Percentiles rank a stretch among this genome's conserved stretches.
Conservation (phyloP, 2,113 vertebrate genomes). For the Semicossyphus pulcher region DNA sequence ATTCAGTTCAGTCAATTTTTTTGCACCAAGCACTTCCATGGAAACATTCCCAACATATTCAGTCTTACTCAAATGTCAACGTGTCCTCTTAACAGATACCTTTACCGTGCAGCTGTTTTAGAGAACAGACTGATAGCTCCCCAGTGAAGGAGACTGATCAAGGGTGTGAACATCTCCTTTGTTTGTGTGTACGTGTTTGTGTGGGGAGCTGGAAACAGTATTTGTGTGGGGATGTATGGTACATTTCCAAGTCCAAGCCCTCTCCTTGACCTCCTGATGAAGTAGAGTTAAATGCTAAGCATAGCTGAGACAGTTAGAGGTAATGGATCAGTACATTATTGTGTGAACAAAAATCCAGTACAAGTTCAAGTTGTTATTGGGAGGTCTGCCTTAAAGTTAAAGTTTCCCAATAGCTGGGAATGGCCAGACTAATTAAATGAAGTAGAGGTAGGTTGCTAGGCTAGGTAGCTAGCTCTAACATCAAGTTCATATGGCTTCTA, state of each 20-base stretch:
- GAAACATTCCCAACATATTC: conserved; percentile 52
- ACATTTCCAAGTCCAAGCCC: not conserved
- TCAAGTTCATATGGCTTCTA: too few relatives aligned
- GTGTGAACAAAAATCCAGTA: not conserved
- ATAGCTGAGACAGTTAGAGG: too few relatives aligned
- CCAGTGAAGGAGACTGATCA: conserved; percentile 29
- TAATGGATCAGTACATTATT: not conserved
- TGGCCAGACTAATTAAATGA: too few relatives aligned
- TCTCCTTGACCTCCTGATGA: not conserved
- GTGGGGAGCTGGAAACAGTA: not conserved
- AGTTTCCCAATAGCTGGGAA: not conserved
- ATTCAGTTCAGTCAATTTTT: conserved; percentile 1
- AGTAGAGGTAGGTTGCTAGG: too few relatives aligned
- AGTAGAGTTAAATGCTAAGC: not conserved
- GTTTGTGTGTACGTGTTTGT: conserved; percentile 21
- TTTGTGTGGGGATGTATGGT: conserved; percentile 35
- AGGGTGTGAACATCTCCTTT: conserved; percentile 29
- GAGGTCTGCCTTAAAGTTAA: not conserved
- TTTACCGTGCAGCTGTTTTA: conserved; percentile 67
- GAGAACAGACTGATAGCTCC: conserved; percentile 48
- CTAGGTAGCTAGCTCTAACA: too few relatives aligned
- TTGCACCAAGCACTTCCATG: conserved; percentile 26
- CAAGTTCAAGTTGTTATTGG: not conserved
- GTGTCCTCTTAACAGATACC: conserved; percentile 51
- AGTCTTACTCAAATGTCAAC: conserved; percentile 50